Evolutionary conservation across 2,113 vertebrate species (phyloP).

Genomic region (Anas platyrhynchos): DNA sequence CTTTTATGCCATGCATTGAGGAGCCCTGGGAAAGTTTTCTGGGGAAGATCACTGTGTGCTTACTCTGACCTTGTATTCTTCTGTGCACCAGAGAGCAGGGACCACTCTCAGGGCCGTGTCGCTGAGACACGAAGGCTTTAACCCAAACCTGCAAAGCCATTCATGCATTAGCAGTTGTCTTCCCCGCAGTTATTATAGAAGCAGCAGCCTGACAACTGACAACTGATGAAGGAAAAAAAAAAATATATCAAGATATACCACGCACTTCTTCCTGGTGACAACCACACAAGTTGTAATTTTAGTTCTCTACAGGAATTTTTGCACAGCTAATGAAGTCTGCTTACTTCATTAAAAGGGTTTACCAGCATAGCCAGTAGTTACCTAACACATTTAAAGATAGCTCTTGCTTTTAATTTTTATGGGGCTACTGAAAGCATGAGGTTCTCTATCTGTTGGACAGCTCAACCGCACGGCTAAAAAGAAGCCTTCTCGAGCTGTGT

Average conservation of each 20-base stretch:
- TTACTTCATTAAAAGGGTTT: neutral
- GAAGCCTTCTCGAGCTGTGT: neutral
- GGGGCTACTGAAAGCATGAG: neutral
- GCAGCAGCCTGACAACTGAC: slow-evolving; percentile 47
- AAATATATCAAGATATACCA: slow-evolving; percentile 1
- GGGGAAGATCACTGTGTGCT: neutral
- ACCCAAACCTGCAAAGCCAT: neutral
- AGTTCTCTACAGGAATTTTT: slow-evolving; percentile 32
- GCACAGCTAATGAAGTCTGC: slow-evolving; percentile 20
- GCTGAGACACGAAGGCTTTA: neutral
- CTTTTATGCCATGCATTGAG: neutral
- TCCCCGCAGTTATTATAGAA: slow-evolving; percentile 12
- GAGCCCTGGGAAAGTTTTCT: neutral
- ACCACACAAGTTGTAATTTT: slow-evolving; percentile 56
- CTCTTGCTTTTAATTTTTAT: neutral
- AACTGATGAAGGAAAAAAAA: neutral
- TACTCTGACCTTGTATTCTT: neutral
- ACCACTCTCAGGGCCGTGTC: neutral
- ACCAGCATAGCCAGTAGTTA: slow-evolving; percentile 9
- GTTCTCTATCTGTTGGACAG: neutral
- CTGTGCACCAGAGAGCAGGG: neutral
- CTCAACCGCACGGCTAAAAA: neutral
- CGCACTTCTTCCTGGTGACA: slow-evolving; percentile 42
- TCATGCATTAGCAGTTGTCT: neutral
- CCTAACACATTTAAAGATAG: slow-evolving; percentile 10